phyloP scores from a whole-genome alignment of 2,888 invertebrate species.

The Ectemnius lituratus region DNA sequence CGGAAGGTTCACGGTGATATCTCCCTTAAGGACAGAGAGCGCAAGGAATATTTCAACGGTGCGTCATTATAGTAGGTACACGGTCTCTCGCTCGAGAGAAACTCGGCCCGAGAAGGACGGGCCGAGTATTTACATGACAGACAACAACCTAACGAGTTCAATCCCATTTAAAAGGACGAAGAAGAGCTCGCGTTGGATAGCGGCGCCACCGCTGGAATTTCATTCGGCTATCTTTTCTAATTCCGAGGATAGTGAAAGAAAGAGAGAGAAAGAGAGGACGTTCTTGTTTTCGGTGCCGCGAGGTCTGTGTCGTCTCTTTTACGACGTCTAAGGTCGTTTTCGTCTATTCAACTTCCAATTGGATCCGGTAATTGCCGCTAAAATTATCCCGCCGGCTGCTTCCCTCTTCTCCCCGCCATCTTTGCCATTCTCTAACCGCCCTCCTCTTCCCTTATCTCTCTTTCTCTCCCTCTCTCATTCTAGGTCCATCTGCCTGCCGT shows the following conservation, averaged over 20 bases:
- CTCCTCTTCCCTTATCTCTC: slow-evolving; percentile 46
- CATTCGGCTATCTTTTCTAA: slow-evolving; percentile 38
- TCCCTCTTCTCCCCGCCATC: too few species aligned
- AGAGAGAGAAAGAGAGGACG: slow-evolving; percentile 1
- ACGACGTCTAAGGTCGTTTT: slow-evolving; percentile 59
- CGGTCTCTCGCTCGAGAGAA: background rate
- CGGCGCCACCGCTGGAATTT: slow-evolving; percentile 35
- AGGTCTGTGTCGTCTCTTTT: slow-evolving; percentile 43
- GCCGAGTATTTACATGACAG: slow-evolving; percentile 37
- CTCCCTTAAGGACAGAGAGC: slow-evolving; percentile 6
- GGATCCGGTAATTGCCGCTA: slow-evolving; percentile 70
- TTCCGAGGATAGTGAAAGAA: too few species aligned
- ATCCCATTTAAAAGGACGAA: slow-evolving; percentile 37
- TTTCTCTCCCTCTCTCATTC: background rate
- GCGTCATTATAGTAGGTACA: background rate
- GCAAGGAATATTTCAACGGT: slow-evolving; percentile 4
- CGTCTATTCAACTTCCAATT: slow-evolving; percentile 69
- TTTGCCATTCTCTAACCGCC: slow-evolving; percentile 31
- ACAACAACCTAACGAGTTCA: slow-evolving; percentile 48
- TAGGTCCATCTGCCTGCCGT: too few species aligned
- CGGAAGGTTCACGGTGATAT: background rate
- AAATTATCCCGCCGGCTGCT: slow-evolving; percentile 66
- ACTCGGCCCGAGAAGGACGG: background rate
- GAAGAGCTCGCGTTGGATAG: slow-evolving; percentile 2
- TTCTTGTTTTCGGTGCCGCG: slow-evolving; percentile 37